Percentiles rank a stretch among this genome's conserved stretches.
Evolutionary conservation across 2,797 vertebrate genomes (phyloP).

Genomic region (Pteronotus mesoamericanus): DNA sequence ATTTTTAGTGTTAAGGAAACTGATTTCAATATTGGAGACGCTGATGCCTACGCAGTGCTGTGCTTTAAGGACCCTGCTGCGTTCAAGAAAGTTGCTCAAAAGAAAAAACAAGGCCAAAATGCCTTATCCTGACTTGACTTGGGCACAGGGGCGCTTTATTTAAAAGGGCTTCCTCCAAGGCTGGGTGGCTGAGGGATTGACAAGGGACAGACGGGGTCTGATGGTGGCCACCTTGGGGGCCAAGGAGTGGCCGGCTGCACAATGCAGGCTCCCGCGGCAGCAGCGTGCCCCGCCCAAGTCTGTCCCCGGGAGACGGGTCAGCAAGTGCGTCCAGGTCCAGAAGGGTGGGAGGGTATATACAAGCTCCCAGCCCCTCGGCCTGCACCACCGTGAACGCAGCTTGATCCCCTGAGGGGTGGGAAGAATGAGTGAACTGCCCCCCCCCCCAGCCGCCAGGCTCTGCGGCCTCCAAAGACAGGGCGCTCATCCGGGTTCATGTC

Average conservation of each 20-base stretch:
- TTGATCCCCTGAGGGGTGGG: not conserved
- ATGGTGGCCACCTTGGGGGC: too few relatives aligned
- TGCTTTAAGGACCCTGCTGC: not conserved
- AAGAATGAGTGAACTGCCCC: not conserved
- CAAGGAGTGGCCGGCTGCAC: not conserved
- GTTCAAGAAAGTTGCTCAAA: not conserved
- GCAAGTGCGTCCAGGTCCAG: not conserved
- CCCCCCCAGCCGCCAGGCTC: not conserved
- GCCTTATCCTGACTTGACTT: not conserved
- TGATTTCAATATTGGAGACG: not conserved
- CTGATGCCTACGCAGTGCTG: too few relatives aligned
- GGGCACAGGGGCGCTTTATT: not conserved
- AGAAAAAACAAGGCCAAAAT: not conserved
- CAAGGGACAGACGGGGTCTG: rapidly evolving
- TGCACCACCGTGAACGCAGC: not conserved
- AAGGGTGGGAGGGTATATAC: rapidly evolving
- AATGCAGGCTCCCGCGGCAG: not conserved
- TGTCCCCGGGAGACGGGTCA: not conserved
- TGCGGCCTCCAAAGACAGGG: not conserved
- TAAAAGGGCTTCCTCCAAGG: slow-evolving; percentile 42
- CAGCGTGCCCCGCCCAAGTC: not conserved
- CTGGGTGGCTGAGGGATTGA: not conserved
- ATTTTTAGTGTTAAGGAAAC: not conserved
- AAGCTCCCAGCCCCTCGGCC: not conserved
- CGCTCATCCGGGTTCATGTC: not conserved